Base-by-base conservation (phyloP, 2,888 invertebrate species). In the Myathropa florea region DNA sequence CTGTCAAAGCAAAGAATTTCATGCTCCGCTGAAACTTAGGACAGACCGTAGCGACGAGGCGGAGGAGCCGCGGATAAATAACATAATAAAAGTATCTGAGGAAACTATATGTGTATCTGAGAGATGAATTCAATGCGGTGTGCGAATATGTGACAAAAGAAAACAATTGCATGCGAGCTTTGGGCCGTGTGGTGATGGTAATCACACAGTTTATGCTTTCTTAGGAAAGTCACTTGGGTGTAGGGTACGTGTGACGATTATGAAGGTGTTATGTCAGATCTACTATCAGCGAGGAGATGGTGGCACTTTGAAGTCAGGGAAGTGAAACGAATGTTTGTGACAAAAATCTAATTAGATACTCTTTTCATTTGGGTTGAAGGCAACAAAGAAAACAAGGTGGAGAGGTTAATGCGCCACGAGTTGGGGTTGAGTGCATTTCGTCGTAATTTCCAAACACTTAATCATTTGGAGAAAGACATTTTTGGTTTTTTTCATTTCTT, bases 1-100 rank as follows among this genome's bases (percentile, higher is more conserved):
- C 60, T 75, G 60, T 76, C 80, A 83, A 76, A 83, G 76, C 80
- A 82, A 77, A 81, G 82, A 85, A 77, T 77, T 68, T 77, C 82
- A 82, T 64, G 85, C 77, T 65, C 71, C 60, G 72, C 10, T 82
- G 81, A 26, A 57, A 71, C 60, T 46, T 33, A 57, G 53, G 14
- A 0, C 57, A 57, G 23, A 26, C n/a, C n/a, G n/a, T n/a, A n/a
- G n/a, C n/a, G 26, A 59, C 57, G 21, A 65, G 53, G n/a, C 4
- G 68, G 57, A 33, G 4, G 28, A 14, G 46, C 61, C 28, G 18
- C 18, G 9, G 9, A 10, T 23, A 57, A 28, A 64, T 64, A n/a
- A 64, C 61, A 24, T 55, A 60, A 80, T 21, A 64, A 46, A 57
- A 6, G 46, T 18, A 46, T 18, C 46, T 46, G 46, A 46, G 46